Percentiles rank a stretch among this genome's conserved stretches.
These are phyloP conservation scores for Caenorhabditis brenneri DNA, from an alignment of 1,140 invertebrate genomes.

Conservation along the genomic window DNA sequence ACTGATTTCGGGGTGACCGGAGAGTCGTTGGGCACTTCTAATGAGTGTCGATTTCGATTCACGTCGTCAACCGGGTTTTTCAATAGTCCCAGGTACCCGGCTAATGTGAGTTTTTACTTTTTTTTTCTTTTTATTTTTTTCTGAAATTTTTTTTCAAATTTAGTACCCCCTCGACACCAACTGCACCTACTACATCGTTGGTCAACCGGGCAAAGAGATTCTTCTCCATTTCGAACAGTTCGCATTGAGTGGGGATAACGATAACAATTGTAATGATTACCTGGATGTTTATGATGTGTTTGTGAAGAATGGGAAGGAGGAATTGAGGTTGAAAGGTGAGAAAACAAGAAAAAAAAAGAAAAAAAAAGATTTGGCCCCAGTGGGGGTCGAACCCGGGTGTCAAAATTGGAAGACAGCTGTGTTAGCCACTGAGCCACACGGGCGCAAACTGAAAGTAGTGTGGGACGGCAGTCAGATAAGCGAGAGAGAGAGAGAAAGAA, in stretches of 20 bases:
- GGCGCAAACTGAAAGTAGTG: too few species aligned
- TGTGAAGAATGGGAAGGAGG: conserved; percentile 60
- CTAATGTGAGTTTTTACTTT: conserved; percentile 64
- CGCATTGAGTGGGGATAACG: conserved; percentile 63
- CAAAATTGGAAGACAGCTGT: too few species aligned
- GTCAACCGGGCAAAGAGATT: conserved; percentile 62
- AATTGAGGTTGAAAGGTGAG: conserved; percentile 61
- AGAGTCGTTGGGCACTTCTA: conserved; percentile 65
- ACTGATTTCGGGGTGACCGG: conserved; percentile 70
- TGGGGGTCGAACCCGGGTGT: too few species aligned
- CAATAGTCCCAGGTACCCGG: conserved; percentile 69
- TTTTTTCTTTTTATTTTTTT: too few species aligned
- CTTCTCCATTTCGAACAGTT: conserved; percentile 70
- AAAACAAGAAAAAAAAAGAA: too few species aligned
- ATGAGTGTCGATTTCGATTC: conserved; percentile 67
- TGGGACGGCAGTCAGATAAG: too few species aligned
- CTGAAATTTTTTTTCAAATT: too few species aligned
- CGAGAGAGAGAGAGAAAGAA: too few species aligned
- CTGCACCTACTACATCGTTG: conserved; percentile 65
- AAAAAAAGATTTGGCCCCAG: too few species aligned
- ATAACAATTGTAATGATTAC: conserved; percentile 65
- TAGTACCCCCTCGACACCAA: conserved; percentile 68
- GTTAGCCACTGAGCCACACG: too few species aligned
- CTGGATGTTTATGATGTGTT: conserved; percentile 69
- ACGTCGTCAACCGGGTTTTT: conserved; percentile 60